Conservation (phyloP, 1,140 invertebrate species). For the Proctacanthus coquilletti region DNA sequence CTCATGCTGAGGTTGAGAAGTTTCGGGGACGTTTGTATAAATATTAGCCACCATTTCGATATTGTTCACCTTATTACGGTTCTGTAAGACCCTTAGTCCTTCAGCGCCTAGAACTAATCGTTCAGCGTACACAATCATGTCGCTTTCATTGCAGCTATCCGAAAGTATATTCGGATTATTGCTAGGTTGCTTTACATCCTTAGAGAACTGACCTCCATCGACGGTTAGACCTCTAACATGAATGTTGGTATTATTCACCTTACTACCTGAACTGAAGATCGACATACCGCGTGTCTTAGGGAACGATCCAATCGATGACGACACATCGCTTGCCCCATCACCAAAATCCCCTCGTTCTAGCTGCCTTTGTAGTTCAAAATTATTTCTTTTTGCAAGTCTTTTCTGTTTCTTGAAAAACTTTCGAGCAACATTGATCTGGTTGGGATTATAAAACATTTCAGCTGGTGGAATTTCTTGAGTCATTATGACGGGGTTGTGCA, state of each 20-base stretch:
- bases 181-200: constrained; percentile 15
- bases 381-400: constrained; percentile 57
- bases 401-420: constrained; percentile 84
- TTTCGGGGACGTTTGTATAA: constrained; percentile 55
- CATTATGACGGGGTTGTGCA: constrained; percentile 14
- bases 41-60: constrained; percentile 48
- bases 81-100: constrained; percentile 15
- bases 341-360: constrained; percentile 44
- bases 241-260: constrained; percentile 65
- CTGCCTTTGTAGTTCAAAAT: constrained; percentile 42
- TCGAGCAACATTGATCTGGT: constrained; percentile 79
- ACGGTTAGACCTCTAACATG: constrained; percentile 46
- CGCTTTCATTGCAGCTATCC: constrained; percentile 35
- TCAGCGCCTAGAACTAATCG: constrained; percentile 25
- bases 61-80: constrained; percentile 14
- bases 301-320: constrained; percentile 34
- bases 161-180: constrained; percentile 46
- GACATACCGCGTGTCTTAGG: constrained; percentile 35
- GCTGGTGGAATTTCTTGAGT: constrained; percentile 33
- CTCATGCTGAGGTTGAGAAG: constrained; percentile 44
- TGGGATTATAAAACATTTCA: constrained; percentile 82
- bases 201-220: constrained; percentile 30
- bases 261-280: constrained; percentile 45
- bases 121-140: constrained; percentile 23
- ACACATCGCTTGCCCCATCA: constrained; percentile 35